Percentiles rank a stretch among this genome's conserved stretches.
phyloP scores from a whole-genome alignment of 2,888 invertebrate species.

The Epiblema foenella region DNA sequence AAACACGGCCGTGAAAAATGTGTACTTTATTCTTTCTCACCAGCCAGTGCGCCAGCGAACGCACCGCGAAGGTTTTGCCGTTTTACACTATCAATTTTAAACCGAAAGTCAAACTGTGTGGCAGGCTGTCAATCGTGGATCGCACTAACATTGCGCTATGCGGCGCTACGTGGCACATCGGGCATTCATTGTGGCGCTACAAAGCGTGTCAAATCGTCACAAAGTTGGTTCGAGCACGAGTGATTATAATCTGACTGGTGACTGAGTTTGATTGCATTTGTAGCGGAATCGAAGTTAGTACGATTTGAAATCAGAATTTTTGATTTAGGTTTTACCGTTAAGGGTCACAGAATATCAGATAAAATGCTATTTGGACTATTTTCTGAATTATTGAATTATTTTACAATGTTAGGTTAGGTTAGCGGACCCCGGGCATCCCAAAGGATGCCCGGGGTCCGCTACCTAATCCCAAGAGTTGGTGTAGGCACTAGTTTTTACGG shows the following conservation, averaged over 20 bases:
- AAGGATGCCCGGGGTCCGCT: no score
- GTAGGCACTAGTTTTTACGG: no score
- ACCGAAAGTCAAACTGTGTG: neutral
- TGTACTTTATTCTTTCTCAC: no score
- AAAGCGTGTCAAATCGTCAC: conserved; percentile 13
- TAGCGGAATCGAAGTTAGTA: neutral
- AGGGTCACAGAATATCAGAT: no score
- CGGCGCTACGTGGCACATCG: conserved; percentile 21
- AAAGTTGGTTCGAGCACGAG: neutral
- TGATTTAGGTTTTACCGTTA: neutral
- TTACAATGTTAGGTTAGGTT: no score
- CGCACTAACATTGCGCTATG: conserved; percentile 7
- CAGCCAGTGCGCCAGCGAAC: no score
- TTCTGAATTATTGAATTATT: no score
- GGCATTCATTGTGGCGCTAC: conserved; percentile 25
- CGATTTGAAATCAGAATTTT: neutral
- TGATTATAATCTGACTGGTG: conserved; percentile 30
- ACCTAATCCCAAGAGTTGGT: no score
- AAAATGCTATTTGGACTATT: no score
- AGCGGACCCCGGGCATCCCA: no score
- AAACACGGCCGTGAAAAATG: no score
- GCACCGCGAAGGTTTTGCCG: no score
- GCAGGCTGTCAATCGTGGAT: conserved; percentile 25
- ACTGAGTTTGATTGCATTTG: conserved; percentile 17
- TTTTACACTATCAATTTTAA: neutral